Percentiles rank a stretch among this genome's conserved stretches.
These are phyloP conservation scores for Dichetophora obliterata DNA, from an alignment of 2,888 invertebrate genomes.

Conservation along the genomic window DNA sequence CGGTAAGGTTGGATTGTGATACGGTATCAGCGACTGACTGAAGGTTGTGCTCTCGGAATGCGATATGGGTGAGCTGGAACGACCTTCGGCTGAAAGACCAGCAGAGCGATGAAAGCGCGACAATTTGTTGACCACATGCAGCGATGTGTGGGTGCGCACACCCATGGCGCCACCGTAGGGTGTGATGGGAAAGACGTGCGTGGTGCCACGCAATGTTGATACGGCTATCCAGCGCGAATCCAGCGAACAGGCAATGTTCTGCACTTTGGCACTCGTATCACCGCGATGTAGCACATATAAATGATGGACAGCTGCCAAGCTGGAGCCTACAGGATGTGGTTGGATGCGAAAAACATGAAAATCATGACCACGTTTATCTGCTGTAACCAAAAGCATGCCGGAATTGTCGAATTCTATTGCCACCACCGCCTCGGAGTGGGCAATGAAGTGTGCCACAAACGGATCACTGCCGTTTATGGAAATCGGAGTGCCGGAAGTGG, in stretches of 20 bases:
- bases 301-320: constrained; percentile 92
- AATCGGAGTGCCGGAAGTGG: constrained; percentile 65
- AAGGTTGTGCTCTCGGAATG: constrained; percentile 69
- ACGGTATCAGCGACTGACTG: constrained; percentile 73
- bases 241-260: constrained; percentile 90
- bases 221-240: constrained; percentile 98
- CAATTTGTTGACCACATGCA: constrained; percentile 92
- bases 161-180: constrained; percentile 95
- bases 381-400: constrained; percentile 89
- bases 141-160: constrained; percentile 93
- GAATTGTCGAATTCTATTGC: constrained; percentile 92
- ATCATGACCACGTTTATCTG: constrained; percentile 92
- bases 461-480: constrained; percentile 75
- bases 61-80: constrained; percentile 78
- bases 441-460: constrained; percentile 88
- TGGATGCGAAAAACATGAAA: constrained; percentile 96
- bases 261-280: constrained; percentile 95
- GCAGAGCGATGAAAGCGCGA: constrained; percentile 97
- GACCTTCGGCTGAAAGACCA: constrained; percentile 81
- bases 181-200: constrained; percentile 96
- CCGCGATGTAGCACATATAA: constrained; percentile 95
- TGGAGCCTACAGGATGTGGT: constrained; percentile 90
- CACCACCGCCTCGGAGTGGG: constrained; percentile 90
- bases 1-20: constrained; percentile 89
- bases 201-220: constrained; percentile 95